These are phyloP conservation scores for Tragelaphus imberbis DNA, from an alignment of 2,113 vertebrate species.

Conservation along the genomic window DNA sequence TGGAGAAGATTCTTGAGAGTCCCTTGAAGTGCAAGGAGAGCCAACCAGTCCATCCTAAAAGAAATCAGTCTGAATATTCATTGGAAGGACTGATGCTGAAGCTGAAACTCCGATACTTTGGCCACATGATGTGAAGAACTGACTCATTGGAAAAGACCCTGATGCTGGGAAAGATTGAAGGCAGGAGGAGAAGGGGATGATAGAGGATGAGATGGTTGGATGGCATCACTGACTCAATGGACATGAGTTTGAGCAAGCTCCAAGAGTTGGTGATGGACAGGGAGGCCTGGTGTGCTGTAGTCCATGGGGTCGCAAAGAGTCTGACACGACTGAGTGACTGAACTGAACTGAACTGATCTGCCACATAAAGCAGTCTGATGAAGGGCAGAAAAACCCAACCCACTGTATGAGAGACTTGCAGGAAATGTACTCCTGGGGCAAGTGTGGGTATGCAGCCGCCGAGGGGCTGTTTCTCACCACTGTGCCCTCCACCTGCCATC, in stretches of 20 bases:
- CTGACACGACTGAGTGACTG: accelerated
- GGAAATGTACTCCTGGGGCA: too few relatives aligned
- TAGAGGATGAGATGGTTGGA: background rate
- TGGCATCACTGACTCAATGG: background rate
- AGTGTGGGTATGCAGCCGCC: too few relatives aligned
- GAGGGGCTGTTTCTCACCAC: accelerated
- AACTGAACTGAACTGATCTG: background rate
- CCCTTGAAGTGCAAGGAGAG: background rate
- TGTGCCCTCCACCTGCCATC: too few relatives aligned
- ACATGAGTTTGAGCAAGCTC: background rate
- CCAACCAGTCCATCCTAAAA: background rate
- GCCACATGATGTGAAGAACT: background rate
- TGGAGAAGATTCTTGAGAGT: background rate
- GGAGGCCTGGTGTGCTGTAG: background rate
- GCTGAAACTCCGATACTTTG: background rate
- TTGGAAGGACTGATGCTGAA: background rate
- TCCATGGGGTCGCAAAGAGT: background rate
- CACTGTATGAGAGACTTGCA: too few relatives aligned
- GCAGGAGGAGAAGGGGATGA: accelerated
- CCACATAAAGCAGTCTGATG: too few relatives aligned
- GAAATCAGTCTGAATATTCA: background rate
- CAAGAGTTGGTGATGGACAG: background rate
- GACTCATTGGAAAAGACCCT: background rate
- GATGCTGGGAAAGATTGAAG: background rate
- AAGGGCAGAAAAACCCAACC: too few relatives aligned